These are phyloP conservation scores for Monoplex corrugatus DNA, from an alignment of 2,888 invertebrate genomes.

Conservation along the genomic window DNA sequence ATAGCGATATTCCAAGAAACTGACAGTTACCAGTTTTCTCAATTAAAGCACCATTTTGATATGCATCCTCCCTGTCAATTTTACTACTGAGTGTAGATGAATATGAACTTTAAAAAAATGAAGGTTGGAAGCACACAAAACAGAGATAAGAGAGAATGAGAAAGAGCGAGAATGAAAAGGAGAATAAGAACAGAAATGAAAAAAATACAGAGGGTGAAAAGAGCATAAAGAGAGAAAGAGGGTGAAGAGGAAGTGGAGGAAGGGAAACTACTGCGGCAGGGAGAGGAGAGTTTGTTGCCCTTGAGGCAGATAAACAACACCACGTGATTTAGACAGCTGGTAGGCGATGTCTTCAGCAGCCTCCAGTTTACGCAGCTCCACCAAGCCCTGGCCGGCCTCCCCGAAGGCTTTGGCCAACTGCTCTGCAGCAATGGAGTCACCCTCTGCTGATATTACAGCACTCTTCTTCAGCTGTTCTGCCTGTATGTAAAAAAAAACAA, in stretches of 20 bases:
- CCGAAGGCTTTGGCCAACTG: slow-evolving; percentile 96
- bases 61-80: too few species aligned
- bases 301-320: slow-evolving; percentile 95
- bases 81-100: too few species aligned
- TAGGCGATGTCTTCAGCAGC: slow-evolving; percentile 99
- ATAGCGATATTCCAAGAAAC: too few species aligned
- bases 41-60: too few species aligned
- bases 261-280: slow-evolving; percentile 68
- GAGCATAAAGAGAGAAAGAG: neutral
- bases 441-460: slow-evolving; percentile 97
- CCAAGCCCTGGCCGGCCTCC: slow-evolving; percentile 95
- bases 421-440: slow-evolving; percentile 97
- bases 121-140: too few species aligned
- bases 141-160: too few species aligned
- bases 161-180: too few species aligned
- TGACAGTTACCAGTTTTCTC: too few species aligned
- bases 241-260: slow-evolving; percentile 3
- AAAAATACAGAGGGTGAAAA: neutral
- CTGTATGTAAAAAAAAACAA: slow-evolving; percentile 74
- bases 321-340: slow-evolving; percentile 95
- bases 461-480: slow-evolving; percentile 99
- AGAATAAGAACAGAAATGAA: too few species aligned
- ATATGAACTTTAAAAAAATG: too few species aligned
- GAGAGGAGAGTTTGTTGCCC: slow-evolving; percentile 92
- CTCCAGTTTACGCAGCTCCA: slow-evolving; percentile 98